Evolutionary conservation across 2,113 vertebrate species (phyloP).

Genomic region (Eulemur rufifrons): DNA sequence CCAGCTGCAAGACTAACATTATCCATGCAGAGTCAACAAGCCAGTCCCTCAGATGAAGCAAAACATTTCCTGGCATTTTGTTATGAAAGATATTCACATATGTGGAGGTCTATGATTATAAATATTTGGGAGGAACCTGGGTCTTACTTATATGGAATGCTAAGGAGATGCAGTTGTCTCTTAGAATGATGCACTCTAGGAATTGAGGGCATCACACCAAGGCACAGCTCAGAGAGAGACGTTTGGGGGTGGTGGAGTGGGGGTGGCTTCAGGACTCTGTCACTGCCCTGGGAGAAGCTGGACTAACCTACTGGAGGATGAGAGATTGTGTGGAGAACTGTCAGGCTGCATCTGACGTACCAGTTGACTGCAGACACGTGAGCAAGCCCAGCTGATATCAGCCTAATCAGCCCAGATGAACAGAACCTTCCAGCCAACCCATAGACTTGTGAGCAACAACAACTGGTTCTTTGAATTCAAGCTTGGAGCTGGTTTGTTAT

Average conservation of each 20-base stretch:
- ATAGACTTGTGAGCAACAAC: not conserved
- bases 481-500: slow-evolving; percentile 7
- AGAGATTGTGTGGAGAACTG: not conserved
- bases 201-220: not conserved
- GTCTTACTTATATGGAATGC: not conserved
- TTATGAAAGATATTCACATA: not conserved
- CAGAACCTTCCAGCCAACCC: not conserved
- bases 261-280: not conserved
- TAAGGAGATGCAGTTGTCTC: slow-evolving; percentile 9
- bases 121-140: not conserved
- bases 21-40: not conserved
- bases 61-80: not conserved
- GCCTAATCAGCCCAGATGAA: not conserved
- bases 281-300: not conserved
- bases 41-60: not conserved
- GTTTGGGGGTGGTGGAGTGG: not conserved
- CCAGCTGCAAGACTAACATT: not conserved
- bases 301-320: not conserved
- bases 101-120: not conserved
- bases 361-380: not conserved
- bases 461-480: not conserved
- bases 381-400: not conserved
- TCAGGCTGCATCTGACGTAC: not conserved
- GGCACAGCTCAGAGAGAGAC: not conserved
- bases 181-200: not conserved